A percentile compares a stretch with the other conserved stretches of the same genome.
Evolutionary conservation across 2,797 vertebrate species (phyloP).

Genomic region (Natrix natrix): DNA sequence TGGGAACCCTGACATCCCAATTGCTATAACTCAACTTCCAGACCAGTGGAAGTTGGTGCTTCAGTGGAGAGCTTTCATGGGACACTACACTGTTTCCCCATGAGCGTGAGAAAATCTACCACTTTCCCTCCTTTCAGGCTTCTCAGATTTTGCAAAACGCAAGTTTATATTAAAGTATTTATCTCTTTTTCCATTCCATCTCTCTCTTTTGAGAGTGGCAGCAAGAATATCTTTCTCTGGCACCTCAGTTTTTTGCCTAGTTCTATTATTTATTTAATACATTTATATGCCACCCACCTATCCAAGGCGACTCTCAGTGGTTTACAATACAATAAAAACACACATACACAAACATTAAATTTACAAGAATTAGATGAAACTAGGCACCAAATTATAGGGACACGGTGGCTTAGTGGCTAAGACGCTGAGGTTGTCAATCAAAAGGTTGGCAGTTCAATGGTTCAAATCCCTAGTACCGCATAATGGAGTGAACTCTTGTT

Average conservation of each 20-base stretch:
- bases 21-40: not conserved
- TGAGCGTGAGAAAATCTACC: not conserved
- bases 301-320: not conserved
- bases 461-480: too few species aligned
- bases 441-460: too few species aligned
- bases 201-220: not conserved
- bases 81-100: not conserved
- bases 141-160: not conserved
- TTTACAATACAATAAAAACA: not conserved
- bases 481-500: too few species aligned
- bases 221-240: not conserved
- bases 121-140: not conserved
- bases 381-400: not conserved
- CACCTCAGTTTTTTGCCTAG: not conserved
- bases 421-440: too few species aligned
- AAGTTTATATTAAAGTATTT: not conserved
- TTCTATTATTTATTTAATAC: not conserved
- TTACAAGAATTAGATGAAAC: not conserved
- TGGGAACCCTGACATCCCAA: not conserved
- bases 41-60: not conserved
- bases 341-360: not conserved
- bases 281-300: not conserved
- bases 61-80: not conserved
- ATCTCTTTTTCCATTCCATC: not conserved
- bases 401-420: too few species aligned